Percentiles rank a stretch among this genome's conserved stretches.
phyloP scores from a whole-genome alignment of 2,113 vertebrate genomes.

The Ochotona curzoniae region DNA sequence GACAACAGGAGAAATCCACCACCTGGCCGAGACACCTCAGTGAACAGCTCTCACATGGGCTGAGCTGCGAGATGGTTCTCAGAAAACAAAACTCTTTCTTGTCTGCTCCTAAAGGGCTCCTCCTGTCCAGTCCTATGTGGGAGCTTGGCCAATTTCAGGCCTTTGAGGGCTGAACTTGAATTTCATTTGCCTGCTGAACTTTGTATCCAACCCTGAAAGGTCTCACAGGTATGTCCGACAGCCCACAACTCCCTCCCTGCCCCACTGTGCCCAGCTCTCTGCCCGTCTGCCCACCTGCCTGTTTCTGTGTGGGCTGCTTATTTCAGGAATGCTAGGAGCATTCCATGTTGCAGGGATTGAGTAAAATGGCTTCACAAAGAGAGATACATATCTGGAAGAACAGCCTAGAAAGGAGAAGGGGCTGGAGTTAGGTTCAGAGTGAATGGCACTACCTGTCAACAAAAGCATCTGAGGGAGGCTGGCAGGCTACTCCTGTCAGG shows the following conservation, averaged over 20 bases:
- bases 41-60: slow-evolving; percentile 57
- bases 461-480: rapidly evolving
- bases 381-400: neutral
- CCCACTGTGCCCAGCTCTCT: neutral
- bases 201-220: neutral
- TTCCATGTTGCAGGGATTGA: neutral
- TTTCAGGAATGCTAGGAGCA: neutral
- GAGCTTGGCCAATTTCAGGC: neutral
- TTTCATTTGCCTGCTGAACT: neutral
- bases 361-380: neutral
- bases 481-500: neutral
- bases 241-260: rapidly evolving
- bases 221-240: neutral
- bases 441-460: neutral
- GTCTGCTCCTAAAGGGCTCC: slow-evolving; percentile 51
- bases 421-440: too few species aligned
- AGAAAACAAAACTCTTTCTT: slow-evolving; percentile 56
- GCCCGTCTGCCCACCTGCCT: neutral
- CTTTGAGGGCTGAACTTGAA: neutral
- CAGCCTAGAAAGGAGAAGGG: neutral
- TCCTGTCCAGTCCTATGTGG: neutral
- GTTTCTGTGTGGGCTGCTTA: neutral
- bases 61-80: neutral
- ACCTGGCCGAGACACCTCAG: slow-evolving; percentile 75
- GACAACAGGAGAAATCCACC: slow-evolving; percentile 78